phyloP scores from a whole-genome alignment of 2,113 vertebrate species.

The Plectropomus leopardus region DNA sequence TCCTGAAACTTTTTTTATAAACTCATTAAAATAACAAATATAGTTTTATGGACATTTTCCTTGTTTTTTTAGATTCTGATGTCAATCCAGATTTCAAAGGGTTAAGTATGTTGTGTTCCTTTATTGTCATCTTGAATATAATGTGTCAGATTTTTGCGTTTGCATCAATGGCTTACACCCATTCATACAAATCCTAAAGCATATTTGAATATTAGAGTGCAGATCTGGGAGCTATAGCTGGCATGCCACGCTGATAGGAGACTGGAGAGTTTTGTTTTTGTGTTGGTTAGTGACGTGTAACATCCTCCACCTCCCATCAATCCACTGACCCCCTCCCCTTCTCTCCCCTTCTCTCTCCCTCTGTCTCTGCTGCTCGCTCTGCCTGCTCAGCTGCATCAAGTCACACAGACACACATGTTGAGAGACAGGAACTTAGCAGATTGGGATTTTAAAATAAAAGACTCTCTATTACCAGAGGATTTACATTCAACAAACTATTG shows the following conservation, averaged over 20 bases:
- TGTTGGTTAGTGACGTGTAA: constrained; percentile 76
- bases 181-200: not conserved
- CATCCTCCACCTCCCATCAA: constrained; percentile 57
- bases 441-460: constrained; percentile 65
- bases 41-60: too few species aligned
- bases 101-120: not conserved
- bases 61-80: too few species aligned
- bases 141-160: not conserved
- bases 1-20: too few species aligned
- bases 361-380: constrained; percentile 45
- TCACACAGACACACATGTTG: constrained; percentile 23
- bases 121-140: not conserved
- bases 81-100: too few species aligned
- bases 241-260: constrained; percentile 34
- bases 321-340: constrained; percentile 34
- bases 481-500: not conserved
- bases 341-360: constrained; percentile 26
- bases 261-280: constrained; percentile 80
- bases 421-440: constrained; percentile 60
- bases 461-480: not conserved
- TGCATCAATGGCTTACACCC: not conserved
- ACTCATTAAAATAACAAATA: too few species aligned
- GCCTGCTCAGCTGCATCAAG: constrained; percentile 35
- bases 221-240: constrained; percentile 23
- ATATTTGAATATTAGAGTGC: constrained; percentile 2